Conservation (phyloP, 2,797 vertebrate genomes). For the Hybognathus amarus region DNA sequence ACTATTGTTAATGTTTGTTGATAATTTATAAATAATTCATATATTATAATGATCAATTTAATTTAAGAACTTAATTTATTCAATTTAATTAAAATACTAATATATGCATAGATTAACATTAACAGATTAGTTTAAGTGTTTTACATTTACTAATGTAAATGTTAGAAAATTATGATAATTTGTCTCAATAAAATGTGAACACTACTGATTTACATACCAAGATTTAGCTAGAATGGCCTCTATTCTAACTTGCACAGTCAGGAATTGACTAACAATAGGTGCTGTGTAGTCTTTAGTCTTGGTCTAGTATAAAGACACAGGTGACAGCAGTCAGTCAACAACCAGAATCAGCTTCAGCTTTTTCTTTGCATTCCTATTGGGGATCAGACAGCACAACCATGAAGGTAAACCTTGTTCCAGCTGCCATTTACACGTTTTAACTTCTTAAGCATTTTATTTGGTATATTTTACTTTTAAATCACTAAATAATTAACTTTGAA, state of each 20-base stretch:
- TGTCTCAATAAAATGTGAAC: neutral
- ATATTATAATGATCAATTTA: neutral
- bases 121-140: neutral
- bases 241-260: constrained; percentile 53
- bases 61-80: neutral
- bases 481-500: neutral
- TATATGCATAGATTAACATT: neutral
- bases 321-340: constrained; percentile 27
- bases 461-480: neutral
- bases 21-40: neutral
- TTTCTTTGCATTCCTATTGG: neutral
- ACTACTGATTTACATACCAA: neutral
- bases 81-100: neutral
- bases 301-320: constrained; percentile 44
- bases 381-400: neutral
- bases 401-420: constrained; percentile 10
- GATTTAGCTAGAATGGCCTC: constrained; percentile 27
- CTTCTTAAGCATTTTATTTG: neutral
- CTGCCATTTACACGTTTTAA: neutral
- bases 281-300: constrained; percentile 23
- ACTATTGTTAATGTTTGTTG: neutral
- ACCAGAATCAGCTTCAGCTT: constrained; percentile 22
- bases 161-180: neutral
- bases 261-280: constrained; percentile 43
- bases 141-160: neutral